Percentiles rank a stretch among this genome's conserved stretches.
Evolutionary conservation across 2,888 invertebrate species (phyloP).

Genomic region (Spicauda simplicius): DNA sequence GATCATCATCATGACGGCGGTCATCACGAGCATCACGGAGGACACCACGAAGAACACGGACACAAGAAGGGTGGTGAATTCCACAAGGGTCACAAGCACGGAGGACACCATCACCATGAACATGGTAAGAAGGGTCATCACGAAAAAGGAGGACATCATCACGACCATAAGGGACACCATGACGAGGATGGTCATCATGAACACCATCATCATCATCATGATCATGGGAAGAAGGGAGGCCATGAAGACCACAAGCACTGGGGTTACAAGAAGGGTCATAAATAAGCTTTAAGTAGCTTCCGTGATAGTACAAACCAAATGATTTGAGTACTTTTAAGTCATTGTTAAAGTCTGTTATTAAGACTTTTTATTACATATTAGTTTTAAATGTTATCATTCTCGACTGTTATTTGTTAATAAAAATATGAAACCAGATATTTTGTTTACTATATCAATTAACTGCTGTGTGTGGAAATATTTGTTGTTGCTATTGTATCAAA

Average conservation of each 20-base stretch:
- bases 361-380: constrained; percentile 3
- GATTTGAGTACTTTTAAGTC: constrained; percentile 15
- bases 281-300: constrained; percentile 52
- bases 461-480: constrained; percentile 18
- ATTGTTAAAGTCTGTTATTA: constrained; percentile 12
- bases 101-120: constrained; percentile 90
- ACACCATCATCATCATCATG: constrained; percentile 90
- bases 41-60: constrained; percentile 90
- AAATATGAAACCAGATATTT: constrained; percentile 20
- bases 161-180: constrained; percentile 92
- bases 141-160: constrained; percentile 92
- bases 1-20: constrained; percentile 93
- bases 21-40: constrained; percentile 92
- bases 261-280: constrained; percentile 87
- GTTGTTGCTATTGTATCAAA: constrained; percentile 17
- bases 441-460: not conserved
- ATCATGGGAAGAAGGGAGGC: constrained; percentile 92
- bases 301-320: constrained; percentile 52
- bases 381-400: constrained; percentile 34
- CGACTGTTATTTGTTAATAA: constrained; percentile 37
- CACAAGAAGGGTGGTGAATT: constrained; percentile 92
- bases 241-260: constrained; percentile 93
- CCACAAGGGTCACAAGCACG: constrained; percentile 92
- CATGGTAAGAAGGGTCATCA: constrained; percentile 93
- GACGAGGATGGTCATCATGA: constrained; percentile 91